Evolutionary conservation across 1,140 invertebrate genomes (phyloP).

Genomic region (Gonatopus flavifemur): DNA sequence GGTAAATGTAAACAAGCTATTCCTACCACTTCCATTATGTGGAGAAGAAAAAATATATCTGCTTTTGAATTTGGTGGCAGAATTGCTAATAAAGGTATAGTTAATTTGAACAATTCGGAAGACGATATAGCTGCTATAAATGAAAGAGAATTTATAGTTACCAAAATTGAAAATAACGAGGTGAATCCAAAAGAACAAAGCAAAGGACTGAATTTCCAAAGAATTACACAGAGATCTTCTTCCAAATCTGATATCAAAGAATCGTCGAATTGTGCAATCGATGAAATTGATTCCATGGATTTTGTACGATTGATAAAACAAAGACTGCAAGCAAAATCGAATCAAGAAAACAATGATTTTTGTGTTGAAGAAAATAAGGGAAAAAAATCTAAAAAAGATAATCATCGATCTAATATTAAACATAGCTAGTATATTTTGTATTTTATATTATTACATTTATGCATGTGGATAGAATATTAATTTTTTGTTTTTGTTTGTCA

Average conservation of each 20-base stretch:
- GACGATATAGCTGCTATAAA: constrained; percentile 33
- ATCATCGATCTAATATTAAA: too few species aligned
- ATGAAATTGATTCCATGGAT: constrained; percentile 20
- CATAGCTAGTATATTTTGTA: too few species aligned
- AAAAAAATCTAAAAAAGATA: not conserved
- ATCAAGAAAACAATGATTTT: constrained; percentile 16
- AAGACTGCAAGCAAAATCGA: constrained; percentile 27
- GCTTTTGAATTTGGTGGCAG: constrained; percentile 43
- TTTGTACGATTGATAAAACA: constrained; percentile 49
- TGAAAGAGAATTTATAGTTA: constrained; percentile 41
- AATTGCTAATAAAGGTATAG: constrained; percentile 45
- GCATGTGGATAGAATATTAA: too few species aligned
- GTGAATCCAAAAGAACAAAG: constrained; percentile 2
- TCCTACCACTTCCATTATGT: constrained; percentile 49
- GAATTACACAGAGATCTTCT: not conserved
- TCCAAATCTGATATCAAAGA: not conserved
- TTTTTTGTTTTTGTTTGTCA: too few species aligned
- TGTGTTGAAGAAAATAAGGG: not conserved
- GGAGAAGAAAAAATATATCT: constrained; percentile 45
- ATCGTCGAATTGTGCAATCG: not conserved
- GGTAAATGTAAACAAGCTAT: constrained; percentile 41
- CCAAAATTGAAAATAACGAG: constrained; percentile 14
- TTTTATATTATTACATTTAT: too few species aligned
- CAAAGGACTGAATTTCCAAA: not conserved
- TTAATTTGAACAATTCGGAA: constrained; percentile 39